Base-by-base conservation (phyloP, 35 echinoderm and acorn worm species). In the Heliocidaris tuberculata region DNA sequence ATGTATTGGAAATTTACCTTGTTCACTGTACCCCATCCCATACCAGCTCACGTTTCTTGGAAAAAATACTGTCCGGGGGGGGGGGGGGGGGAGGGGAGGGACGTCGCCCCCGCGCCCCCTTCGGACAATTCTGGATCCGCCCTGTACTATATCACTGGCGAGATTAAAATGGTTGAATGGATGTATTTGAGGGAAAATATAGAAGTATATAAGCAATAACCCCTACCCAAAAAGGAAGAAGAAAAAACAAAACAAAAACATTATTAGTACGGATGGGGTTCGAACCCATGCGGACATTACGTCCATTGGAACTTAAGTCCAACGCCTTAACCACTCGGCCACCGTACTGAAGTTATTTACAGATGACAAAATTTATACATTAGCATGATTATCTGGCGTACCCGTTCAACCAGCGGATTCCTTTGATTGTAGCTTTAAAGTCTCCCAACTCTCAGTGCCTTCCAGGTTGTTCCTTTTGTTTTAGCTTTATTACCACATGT, bases 281-380 rank as follows among this genome's bases (percentile, higher is more conserved):
- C 97, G 97, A 98, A 98, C 97, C 97, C 97, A 98, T 93, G 97
- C 95, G 96, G 97, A 97, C 97, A 97, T 93, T 98, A 95, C 96
- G 97, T 97, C 97, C 97, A 98, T 98, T 98, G 95, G 97, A 98
- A 98, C 97, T 98, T 98, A 98, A 98, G 97, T 97, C 97, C 96
- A 98, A 98, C 97, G 97, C 97, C 97, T 98, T 98, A 98, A 98
- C 97, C 97, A 98, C 97, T 98, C 97, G 97, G 97, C 97, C 97
- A 97, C 96, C 95, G 94, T 97, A 95, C 93, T 90, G 50, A 4
- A 56, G 52, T 42, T 42, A 42, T 42, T 42, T 42, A 42, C 35
- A 1, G 3, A 42, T 42, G 35, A 42, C 35, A 42, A 42, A 42
- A 42, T 42, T 42, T 42, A n/a, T n/a, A n/a, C n/a, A n/a, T n/a